Evolutionary conservation across 2,888 invertebrate species (phyloP).

Genomic region (Eucriotettix oculatus): DNA sequence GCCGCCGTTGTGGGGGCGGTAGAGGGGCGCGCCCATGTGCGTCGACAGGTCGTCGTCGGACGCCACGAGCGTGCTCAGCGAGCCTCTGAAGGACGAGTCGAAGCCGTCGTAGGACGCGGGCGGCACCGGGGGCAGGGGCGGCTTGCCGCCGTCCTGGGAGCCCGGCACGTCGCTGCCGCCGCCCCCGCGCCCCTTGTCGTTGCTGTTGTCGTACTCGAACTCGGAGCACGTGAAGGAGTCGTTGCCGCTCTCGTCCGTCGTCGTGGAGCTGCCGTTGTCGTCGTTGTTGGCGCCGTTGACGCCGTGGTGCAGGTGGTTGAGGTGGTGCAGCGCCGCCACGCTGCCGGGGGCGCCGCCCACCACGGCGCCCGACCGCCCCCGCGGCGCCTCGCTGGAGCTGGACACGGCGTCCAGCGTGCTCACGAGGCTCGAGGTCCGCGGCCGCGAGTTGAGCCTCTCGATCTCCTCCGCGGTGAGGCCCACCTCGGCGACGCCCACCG

Average conservation of each 20-base stretch:
- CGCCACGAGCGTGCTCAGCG: slow-evolving; percentile 82
- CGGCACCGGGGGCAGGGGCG: slow-evolving; percentile 49
- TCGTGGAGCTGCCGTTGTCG: slow-evolving; percentile 54
- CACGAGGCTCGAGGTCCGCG: slow-evolving; percentile 77
- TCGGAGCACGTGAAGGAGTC: slow-evolving; percentile 97
- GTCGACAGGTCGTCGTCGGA: slow-evolving; percentile 80
- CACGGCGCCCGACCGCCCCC: slow-evolving; percentile 26
- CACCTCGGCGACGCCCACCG: slow-evolving; percentile 38
- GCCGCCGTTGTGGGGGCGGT: slow-evolving; percentile 62
- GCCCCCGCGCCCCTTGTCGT: slow-evolving; percentile 50
- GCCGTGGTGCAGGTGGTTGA: slow-evolving; percentile 51
- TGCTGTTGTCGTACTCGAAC: slow-evolving; percentile 89
- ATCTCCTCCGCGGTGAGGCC: slow-evolving; percentile 88
- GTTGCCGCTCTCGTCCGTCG: slow-evolving; percentile 84
- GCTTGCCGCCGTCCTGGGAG: slow-evolving; percentile 26
- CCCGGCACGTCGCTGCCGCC: slow-evolving; percentile 23
- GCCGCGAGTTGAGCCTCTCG: slow-evolving; percentile 72
- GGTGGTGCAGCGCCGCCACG: slow-evolving; percentile 32
- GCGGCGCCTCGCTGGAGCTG: slow-evolving; percentile 63
- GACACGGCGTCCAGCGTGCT: slow-evolving; percentile 89
- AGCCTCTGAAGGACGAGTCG: slow-evolving; percentile 87
- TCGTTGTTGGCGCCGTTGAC: slow-evolving; percentile 17
- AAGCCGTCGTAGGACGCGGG: slow-evolving; percentile 72
- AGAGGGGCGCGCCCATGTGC: slow-evolving; percentile 61
- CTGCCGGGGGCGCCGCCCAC: slow-evolving; percentile 14